These are phyloP conservation scores for Gastrophysa polygoni DNA, from an alignment of 2,888 invertebrate genomes.

Conservation along the genomic window DNA sequence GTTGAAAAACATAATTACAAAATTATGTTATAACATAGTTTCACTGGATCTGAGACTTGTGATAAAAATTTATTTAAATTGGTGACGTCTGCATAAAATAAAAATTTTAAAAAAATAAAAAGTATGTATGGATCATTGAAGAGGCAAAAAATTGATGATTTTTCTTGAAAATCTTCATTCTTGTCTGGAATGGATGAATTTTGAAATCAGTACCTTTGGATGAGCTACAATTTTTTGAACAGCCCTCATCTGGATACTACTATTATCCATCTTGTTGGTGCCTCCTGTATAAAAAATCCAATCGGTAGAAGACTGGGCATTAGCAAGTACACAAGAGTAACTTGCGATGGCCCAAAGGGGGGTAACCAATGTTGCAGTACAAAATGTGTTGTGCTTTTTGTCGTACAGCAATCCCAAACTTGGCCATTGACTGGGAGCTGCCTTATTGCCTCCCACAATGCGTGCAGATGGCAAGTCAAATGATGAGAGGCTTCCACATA, in stretches of 20 bases:
- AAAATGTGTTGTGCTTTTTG: constrained; percentile 56
- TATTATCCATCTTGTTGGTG: constrained; percentile 51
- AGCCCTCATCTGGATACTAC: constrained; percentile 49
- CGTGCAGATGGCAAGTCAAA: constrained; percentile 55
- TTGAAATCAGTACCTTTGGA: constrained; percentile 58
- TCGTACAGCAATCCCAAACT: constrained; percentile 63
- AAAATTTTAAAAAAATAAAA: no score
- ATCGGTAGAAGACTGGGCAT: constrained; percentile 26
- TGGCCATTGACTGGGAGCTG: constrained; percentile 63
- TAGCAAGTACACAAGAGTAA: constrained; percentile 56
- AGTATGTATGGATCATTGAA: no score
- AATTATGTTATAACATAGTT: no score
- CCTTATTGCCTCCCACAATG: constrained; percentile 60
- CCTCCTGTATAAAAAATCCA: constrained; percentile 55
- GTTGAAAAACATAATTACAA: no score
- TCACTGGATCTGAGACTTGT: no score
- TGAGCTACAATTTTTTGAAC: constrained; percentile 61
- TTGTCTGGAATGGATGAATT: no score
- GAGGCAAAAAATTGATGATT: no score
- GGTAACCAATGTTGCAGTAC: constrained; percentile 60
- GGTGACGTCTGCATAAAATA: no score
- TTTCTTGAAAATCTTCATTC: no score
- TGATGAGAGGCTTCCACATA: constrained; percentile 55
- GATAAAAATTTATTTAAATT: no score
- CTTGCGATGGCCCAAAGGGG: constrained; percentile 61